These are phyloP conservation scores for Rhopalosiphum maidis DNA, from an alignment of 1,140 invertebrate genomes.

Conservation along the genomic window DNA sequence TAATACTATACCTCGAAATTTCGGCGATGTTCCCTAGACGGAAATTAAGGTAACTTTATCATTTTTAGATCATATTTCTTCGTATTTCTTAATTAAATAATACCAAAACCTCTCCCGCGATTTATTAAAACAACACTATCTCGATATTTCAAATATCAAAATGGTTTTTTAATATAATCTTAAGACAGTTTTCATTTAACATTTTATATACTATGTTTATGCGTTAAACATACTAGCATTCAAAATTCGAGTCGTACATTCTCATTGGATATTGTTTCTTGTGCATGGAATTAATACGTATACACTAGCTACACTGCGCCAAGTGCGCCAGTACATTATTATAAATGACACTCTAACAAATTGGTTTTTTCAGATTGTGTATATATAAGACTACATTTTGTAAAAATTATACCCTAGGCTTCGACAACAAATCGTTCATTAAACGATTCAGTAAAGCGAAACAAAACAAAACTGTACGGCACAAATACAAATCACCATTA, in stretches of 20 bases:
- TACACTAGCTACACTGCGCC: neutral
- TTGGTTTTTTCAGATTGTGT: neutral
- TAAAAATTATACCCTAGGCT: neutral
- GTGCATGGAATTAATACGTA: neutral
- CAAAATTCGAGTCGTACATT: neutral
- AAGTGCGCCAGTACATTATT: neutral
- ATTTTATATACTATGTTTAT: too few species aligned
- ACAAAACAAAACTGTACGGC: neutral
- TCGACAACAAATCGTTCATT: neutral
- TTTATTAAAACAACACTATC: neutral
- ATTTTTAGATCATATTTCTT: neutral
- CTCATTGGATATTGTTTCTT: neutral
- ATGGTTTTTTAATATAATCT: neutral
- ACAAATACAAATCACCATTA: neutral
- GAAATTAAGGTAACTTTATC: neutral
- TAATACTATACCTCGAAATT: neutral
- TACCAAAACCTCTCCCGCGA: neutral
- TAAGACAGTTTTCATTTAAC: neutral
- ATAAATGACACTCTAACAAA: constrained; percentile 12
- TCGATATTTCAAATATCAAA: neutral
- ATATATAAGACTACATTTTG: neutral
- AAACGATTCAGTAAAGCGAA: neutral
- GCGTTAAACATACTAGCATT: too few species aligned
- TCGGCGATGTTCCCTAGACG: neutral
- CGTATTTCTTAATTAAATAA: neutral